A percentile compares a stretch with the other conserved stretches of the same genome.
These are phyloP conservation scores for Pantelozetes paolii DNA, from an alignment of 2,888 invertebrate genomes.

Conservation along the genomic window DNA sequence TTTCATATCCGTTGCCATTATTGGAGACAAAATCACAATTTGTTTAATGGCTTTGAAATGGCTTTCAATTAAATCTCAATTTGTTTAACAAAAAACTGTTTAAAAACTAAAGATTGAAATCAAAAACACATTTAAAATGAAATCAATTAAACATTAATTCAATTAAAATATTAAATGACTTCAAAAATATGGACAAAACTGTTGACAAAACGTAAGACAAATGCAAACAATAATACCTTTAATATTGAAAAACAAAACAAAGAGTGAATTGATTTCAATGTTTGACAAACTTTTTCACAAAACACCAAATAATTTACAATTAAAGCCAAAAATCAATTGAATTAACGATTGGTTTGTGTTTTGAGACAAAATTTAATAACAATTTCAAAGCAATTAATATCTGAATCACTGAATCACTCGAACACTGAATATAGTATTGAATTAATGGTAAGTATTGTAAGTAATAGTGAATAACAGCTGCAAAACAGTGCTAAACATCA, in stretches of 20 bases:
- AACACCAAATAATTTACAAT: too few relatives aligned
- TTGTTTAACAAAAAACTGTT: background rate
- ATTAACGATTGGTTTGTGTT: too few relatives aligned
- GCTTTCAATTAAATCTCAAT: background rate
- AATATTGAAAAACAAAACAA: background rate
- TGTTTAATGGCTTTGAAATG: background rate
- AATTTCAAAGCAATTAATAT: too few relatives aligned
- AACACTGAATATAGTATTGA: background rate
- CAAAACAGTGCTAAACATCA: background rate
- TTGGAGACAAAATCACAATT: background rate
- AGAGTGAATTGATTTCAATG: too few relatives aligned
- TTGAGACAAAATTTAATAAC: too few relatives aligned
- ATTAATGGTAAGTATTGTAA: too few relatives aligned
- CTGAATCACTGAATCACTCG: background rate
- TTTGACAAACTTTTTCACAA: too few relatives aligned
- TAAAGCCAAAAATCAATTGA: background rate
- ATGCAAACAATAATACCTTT: background rate
- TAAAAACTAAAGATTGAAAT: background rate
- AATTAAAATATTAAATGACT: background rate
- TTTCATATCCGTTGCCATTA: conserved; percentile 61
- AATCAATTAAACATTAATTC: background rate
- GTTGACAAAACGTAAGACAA: background rate
- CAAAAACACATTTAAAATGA: background rate
- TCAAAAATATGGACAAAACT: background rate
- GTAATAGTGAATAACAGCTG: conserved; percentile 1